Percentiles rank a stretch among this genome's conserved stretches.
Conservation (phyloP, 2,888 invertebrate genomes). For the Entomobrya multifasciata region DNA sequence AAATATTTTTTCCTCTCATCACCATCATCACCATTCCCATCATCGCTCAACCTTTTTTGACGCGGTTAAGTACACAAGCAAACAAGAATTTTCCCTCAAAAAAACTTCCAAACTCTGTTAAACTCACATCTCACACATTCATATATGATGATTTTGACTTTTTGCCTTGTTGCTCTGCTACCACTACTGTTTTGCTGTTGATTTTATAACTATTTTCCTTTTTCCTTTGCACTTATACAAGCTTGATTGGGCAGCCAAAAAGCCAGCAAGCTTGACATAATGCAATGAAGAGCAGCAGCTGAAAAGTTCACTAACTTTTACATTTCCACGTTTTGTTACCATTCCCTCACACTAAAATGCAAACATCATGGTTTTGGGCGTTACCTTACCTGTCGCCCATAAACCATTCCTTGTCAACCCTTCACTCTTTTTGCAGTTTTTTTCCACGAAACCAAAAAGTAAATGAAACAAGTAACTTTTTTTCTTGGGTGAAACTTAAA, state of each 20-base stretch:
- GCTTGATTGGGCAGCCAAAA: not conserved
- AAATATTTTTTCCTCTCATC: not conserved
- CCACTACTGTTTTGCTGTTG: too few relatives aligned
- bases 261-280: not conserved
- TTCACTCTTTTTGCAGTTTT: slow-evolving; percentile 42
- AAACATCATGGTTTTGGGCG: slow-evolving; percentile 42
- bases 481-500: not conserved
- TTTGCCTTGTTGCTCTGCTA: not conserved
- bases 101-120: not conserved
- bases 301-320: slow-evolving; percentile 23
- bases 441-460: not conserved
- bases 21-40: not conserved
- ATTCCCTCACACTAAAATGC: not conserved
- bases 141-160: too few relatives aligned
- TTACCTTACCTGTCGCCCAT: slow-evolving; percentile 46
- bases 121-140: too few relatives aligned
- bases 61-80: not conserved
- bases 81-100: not conserved
- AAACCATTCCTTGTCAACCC: slow-evolving; percentile 46
- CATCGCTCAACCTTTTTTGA: not conserved
- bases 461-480: not conserved
- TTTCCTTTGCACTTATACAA: not conserved
- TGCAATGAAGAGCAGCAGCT: not conserved
- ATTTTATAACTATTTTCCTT: not conserved
- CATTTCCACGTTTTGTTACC: not conserved